Evolutionary conservation across 2,113 vertebrate genomes (phyloP).

Genomic region (Passerina amoena): DNA sequence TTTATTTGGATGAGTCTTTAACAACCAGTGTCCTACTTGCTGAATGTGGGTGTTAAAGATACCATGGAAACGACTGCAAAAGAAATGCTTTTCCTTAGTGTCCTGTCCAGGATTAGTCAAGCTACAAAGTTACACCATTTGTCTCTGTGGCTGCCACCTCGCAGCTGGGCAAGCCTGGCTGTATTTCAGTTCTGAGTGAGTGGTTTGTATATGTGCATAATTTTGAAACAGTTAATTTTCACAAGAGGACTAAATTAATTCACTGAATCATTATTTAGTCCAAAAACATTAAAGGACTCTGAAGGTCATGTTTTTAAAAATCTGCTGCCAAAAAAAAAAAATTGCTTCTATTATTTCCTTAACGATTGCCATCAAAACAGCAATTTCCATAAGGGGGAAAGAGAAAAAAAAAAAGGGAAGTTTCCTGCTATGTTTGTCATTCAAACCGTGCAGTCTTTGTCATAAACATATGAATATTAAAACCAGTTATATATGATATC

Average conservation of each 20-base stretch:
- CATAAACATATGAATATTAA: neutral
- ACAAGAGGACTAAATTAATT: neutral
- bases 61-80: constrained; percentile 31
- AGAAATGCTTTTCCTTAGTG: constrained; percentile 35
- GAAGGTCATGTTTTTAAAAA: neutral
- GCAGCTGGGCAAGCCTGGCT: neutral
- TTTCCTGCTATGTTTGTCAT: neutral
- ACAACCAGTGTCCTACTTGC: constrained; percentile 39
- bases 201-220: neutral
- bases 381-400: neutral
- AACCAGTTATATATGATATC: neutral
- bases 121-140: neutral
- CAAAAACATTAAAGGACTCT: neutral
- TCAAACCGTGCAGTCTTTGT: neutral
- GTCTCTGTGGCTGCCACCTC: constrained; percentile 1
- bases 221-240: neutral
- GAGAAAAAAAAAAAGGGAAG: neutral
- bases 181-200: neutral
- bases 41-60: constrained; percentile 38
- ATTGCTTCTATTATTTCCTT: neutral
- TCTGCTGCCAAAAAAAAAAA: neutral
- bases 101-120: constrained; percentile 44
- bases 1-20: constrained; percentile 62
- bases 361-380: neutral
- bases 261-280: neutral